phyloP scores from a whole-genome alignment of 35 echinoderm and acorn worm species.

The Anneissia japonica region DNA sequence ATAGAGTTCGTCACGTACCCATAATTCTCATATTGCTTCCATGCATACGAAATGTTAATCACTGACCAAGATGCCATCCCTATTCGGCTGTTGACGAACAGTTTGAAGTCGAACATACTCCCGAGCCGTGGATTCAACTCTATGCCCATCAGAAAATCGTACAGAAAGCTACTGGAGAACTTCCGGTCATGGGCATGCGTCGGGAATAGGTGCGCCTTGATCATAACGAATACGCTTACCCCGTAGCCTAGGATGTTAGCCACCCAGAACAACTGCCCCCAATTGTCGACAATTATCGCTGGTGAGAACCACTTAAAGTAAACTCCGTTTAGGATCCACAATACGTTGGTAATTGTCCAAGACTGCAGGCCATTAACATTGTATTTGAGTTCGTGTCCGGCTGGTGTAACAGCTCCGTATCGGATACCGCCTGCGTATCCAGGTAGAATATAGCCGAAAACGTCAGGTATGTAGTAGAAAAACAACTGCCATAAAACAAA shows the following conservation, averaged over 20 bases:
- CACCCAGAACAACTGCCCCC: constrained; percentile 31
- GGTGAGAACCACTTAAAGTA: constrained; percentile 62
- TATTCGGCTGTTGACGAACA: constrained; percentile 59
- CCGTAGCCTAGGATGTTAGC: constrained; percentile 49
- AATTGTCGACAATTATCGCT: constrained; percentile 50
- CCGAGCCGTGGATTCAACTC: constrained; percentile 73
- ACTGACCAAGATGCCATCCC: constrained; percentile 56
- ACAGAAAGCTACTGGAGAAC: constrained; percentile 54
- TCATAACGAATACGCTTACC: constrained; percentile 30
- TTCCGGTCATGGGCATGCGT: constrained; percentile 36
- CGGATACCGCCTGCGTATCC: constrained; percentile 48
- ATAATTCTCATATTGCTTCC: constrained; percentile 51
- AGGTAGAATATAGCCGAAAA: constrained; percentile 40
- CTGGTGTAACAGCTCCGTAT: constrained; percentile 51
- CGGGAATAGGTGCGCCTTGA: constrained; percentile 74
- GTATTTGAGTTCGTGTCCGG: constrained; percentile 40
- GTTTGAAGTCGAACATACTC: constrained; percentile 65
- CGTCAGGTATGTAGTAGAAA: constrained; percentile 44
- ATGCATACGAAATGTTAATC: constrained; percentile 65
- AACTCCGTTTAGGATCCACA: constrained; percentile 50
- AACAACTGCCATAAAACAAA: constrained; percentile 29
- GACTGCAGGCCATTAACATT: constrained; percentile 60
- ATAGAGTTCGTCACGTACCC: constrained; percentile 74
- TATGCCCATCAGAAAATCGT: constrained; percentile 73
- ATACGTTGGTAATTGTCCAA: constrained; percentile 45